phyloP scores from a whole-genome alignment of 2,888 invertebrate species.

The Ceraclea dissimilis region DNA sequence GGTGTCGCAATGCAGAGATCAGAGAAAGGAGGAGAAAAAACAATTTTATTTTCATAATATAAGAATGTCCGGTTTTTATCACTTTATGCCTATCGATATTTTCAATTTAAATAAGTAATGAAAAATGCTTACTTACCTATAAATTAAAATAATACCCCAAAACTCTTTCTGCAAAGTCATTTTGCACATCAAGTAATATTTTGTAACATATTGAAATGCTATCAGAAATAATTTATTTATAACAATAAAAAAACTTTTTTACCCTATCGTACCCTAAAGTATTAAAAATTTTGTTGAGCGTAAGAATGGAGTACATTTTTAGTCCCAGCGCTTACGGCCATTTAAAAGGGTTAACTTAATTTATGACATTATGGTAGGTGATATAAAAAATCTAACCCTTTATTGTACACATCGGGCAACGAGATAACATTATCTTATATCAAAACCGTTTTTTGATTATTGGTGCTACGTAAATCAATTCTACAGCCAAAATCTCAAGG shows the following conservation, averaged over 20 bases:
- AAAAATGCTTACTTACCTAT: no score
- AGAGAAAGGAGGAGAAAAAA: no score
- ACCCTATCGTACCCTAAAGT: not conserved
- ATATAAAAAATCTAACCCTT: slow-evolving; percentile 1
- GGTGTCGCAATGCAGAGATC: no score
- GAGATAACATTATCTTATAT: not conserved
- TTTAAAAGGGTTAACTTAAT: not conserved
- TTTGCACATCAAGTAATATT: no score
- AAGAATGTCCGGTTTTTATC: no score
- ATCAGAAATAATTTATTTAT: not conserved
- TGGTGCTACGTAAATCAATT: no score
- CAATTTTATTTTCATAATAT: no score
- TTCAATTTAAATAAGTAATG: no score
- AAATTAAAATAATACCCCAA: no score
- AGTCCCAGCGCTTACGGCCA: slow-evolving; percentile 1
- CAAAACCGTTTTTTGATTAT: not conserved
- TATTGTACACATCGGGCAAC: not conserved
- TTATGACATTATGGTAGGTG: slow-evolving; percentile 1
- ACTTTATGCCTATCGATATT: no score
- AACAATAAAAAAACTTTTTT: not conserved
- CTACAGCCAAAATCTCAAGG: no score
- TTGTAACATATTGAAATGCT: not conserved
- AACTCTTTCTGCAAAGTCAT: no score
- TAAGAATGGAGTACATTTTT: not conserved
- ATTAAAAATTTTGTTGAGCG: slow-evolving; percentile 1